Percentiles rank a stretch among this genome's conserved stretches.
Conservation (phyloP, 2,888 invertebrate genomes). For the Tolmerus cingulatus region DNA sequence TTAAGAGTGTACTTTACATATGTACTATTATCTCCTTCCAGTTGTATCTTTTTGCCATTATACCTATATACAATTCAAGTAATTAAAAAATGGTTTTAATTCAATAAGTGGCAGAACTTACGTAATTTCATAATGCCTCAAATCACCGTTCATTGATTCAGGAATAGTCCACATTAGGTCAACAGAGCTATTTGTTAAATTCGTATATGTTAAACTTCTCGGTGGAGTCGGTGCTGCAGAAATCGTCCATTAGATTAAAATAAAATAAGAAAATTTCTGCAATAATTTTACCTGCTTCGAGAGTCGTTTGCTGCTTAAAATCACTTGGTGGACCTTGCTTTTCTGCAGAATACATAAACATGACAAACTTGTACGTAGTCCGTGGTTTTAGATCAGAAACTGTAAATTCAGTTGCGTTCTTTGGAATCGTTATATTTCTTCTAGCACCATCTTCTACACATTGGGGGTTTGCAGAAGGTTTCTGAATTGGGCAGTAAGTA, state of each 20-base stretch:
- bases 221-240: slow-evolving; percentile 67
- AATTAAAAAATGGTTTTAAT: not conserved
- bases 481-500: slow-evolving; percentile 74
- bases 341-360: slow-evolving; percentile 70
- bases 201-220: slow-evolving; percentile 63
- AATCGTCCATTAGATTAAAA: not conserved
- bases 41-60: slow-evolving; percentile 41
- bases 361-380: slow-evolving; percentile 75
- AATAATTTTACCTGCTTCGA: slow-evolving; percentile 69
- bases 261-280: not conserved
- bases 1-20: slow-evolving; percentile 53
- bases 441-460: slow-evolving; percentile 63
- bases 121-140: slow-evolving; percentile 73
- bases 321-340: slow-evolving; percentile 67
- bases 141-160: slow-evolving; percentile 74
- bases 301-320: slow-evolving; percentile 71
- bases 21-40: slow-evolving; percentile 44
- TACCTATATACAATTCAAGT: slow-evolving; percentile 31
- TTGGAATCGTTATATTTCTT: slow-evolving; percentile 54
- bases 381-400: slow-evolving; percentile 76
- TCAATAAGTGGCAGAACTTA: slow-evolving; percentile 55
- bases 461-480: slow-evolving; percentile 47
- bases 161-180: slow-evolving; percentile 74
- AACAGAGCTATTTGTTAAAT: slow-evolving; percentile 70
- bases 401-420: slow-evolving; percentile 61